These are phyloP conservation scores for Cydia strobilella DNA, from an alignment of 1,140 invertebrate genomes.

Conservation along the genomic window DNA sequence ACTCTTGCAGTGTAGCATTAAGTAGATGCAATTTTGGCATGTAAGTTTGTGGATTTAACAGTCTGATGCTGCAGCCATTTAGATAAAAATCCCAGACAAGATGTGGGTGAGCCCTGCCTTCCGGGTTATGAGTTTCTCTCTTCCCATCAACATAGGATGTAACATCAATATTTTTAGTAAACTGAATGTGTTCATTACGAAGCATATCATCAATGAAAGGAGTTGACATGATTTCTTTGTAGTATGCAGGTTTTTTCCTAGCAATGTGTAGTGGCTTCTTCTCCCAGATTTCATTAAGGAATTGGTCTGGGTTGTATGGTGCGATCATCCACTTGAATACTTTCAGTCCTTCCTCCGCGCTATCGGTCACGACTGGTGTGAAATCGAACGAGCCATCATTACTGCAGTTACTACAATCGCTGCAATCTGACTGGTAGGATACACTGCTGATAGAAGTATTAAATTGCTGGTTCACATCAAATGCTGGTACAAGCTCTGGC, in stretches of 20 bases:
- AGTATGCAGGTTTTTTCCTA: slow-evolving; percentile 85
- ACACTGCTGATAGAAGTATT: slow-evolving; percentile 13
- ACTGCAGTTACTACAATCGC: slow-evolving; percentile 45
- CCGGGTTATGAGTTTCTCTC: slow-evolving; percentile 93
- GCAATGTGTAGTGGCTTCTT: slow-evolving; percentile 88
- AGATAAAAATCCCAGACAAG: slow-evolving; percentile 95
- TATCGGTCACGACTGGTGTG: slow-evolving; percentile 79
- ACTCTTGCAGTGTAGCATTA: slow-evolving; percentile 93
- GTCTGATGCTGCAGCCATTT: slow-evolving; percentile 94
- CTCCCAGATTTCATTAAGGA: slow-evolving; percentile 90
- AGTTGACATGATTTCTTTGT: slow-evolving; percentile 87
- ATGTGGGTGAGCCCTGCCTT: slow-evolving; percentile 86
- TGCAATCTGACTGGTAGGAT: slow-evolving; percentile 34
- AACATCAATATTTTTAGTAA: slow-evolving; percentile 94
- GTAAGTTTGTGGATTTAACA: slow-evolving; percentile 96
- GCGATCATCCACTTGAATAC: slow-evolving; percentile 87
- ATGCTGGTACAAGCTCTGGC: slow-evolving; percentile 46
- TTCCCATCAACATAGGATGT: slow-evolving; percentile 90
- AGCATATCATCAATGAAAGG: slow-evolving; percentile 89
- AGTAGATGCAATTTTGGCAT: slow-evolving; percentile 82
- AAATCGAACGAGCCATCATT: slow-evolving; percentile 58
- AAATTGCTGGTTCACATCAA: neutral
- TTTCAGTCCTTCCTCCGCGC: slow-evolving; percentile 81
- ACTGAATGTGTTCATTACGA: slow-evolving; percentile 87
- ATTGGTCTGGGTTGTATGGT: slow-evolving; percentile 83